These are phyloP conservation scores for Cladorhizidae sp. DNA, from an alignment of 37 sponge, comb jelly and placozoan genomes.

Conservation along the genomic window DNA sequence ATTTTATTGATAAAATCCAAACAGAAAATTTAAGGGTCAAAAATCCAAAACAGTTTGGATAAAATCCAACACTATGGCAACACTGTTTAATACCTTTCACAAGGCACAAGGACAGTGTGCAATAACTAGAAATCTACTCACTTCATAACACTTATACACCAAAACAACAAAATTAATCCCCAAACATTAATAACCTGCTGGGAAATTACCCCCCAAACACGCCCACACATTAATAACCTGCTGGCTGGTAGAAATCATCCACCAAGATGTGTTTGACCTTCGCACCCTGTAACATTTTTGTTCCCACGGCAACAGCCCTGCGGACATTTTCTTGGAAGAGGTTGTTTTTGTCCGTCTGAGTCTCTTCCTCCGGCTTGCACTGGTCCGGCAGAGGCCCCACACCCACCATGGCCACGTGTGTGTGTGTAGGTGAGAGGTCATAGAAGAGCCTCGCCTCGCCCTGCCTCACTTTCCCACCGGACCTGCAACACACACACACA, in stretches of 20 bases:
- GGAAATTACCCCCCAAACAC: no score
- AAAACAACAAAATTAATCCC: no score
- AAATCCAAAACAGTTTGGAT: no score
- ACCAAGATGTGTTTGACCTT: constrained; percentile 41
- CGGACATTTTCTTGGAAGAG: constrained; percentile 34
- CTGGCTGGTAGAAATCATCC: constrained; percentile 63
- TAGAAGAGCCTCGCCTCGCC: constrained; percentile 60
- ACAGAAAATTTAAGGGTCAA: no score
- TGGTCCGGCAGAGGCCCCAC: constrained; percentile 10
- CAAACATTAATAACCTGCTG: no score
- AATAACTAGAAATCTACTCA: no score
- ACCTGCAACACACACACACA: background rate
- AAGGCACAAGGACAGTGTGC: no score
- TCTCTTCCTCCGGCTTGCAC: background rate
- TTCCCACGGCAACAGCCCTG: constrained; percentile 56
- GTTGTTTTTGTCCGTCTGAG: constrained; percentile 29
- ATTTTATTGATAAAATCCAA: no score
- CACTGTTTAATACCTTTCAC: no score
- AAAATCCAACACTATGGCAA: no score
- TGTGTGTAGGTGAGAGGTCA: constrained; percentile 36
- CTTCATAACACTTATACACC: no score
- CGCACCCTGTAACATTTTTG: constrained; percentile 53
- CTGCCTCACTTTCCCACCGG: constrained; percentile 40
- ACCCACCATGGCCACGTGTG: constrained; percentile 48
- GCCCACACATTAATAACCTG: constrained; percentile 50